Base-by-base conservation (phyloP, 2,797 vertebrate genomes). In the Ceryle rudis region DNA sequence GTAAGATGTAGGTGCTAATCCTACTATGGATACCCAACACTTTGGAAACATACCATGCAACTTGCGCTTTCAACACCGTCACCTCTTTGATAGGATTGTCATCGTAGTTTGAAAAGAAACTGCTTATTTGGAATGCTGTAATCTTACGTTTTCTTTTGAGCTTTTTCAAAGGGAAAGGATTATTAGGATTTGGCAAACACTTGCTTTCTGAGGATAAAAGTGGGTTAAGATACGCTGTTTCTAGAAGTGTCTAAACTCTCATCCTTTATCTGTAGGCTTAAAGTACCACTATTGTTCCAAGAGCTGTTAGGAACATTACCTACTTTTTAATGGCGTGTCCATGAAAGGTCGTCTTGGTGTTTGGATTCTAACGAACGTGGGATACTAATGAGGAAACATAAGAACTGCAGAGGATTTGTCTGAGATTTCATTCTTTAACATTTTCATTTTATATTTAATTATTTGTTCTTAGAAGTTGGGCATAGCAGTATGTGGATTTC, bases 401-500 rank as follows among this genome's bases (percentile, higher is more conserved):
- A 77, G 33, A 91, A 62, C 19, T 81, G 39, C 18, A 46, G 29
- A 79, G 74, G 31, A 57, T 57, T 57, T 66, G 17, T 52, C 20
- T 47, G 26, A 92, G 14, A 7, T 80, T 89, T 90, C 5, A 31
- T 93, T 89, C 65, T 65, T 62, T 35, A 93, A 47, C 25, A 21
- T 85, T 65, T 42, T 86, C 72, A 91, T 70, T 75, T 79, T 85
- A 2, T 51, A 23, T 87, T 92, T 87, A 39, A 75, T 58, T 82
- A 47, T 81, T 96, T 93, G 6, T 57, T 84, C 31, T 81, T 98
- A 99, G 99, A 99, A 97, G 99, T 99, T 97, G 99, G 99, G 91
- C 99, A 99, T 98, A 99, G 98, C 98, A 99, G 98, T 97, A 99
- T 99, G 98, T 99, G 99, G 99, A 99, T 99, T 97, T 99, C 99